Base-by-base conservation (phyloP, 2,888 invertebrate species). In the Habrosyne pyritoides region DNA sequence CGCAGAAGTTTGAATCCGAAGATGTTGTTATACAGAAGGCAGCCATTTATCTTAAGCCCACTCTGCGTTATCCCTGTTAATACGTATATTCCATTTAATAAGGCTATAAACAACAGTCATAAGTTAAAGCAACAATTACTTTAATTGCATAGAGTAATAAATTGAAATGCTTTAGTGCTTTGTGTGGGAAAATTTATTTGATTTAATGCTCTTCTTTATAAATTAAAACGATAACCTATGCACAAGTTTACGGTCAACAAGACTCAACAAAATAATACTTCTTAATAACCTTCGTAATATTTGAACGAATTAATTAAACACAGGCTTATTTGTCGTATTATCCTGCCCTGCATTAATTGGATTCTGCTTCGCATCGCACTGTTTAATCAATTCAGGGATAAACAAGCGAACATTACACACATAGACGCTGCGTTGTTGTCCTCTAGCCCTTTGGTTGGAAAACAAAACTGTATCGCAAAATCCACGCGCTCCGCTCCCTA, bases 381-480 rank as follows among this genome's bases (percentile, higher is more conserved):
- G 73, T 73, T 71, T 77, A 78, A 77, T 79, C 71, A 76, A 70
- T 77, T 69, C 67, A 56, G 62, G 59, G 64, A 66, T 67, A 70
- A 72, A 73, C 66, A 70, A 65, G 63, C 67, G 66, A 66, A 65
- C 66, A 69, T 56, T 55, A 52, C 26, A 36, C 51, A 62, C 47
- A 26, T 26, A 52, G 51, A 47, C 53, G 14, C 4, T 6, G 42
- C 42, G 42, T 42, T 42, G 42, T 36, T 68, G 66, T 62, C 65
- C 64, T 61, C 66, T 63, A 78, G 73, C 73, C 78, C 73, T 76
- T 73, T 69, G 66, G 64, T 69, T 68, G 56, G 69, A 67, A 73
- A 81, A 81, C 76, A 78, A 75, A 79, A 80, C 76, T 78, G 72
- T 74, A 82, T 75, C 70, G 73, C 72, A 69, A 71, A 77, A 76